Evolutionary conservation across 2,888 invertebrate genomes (phyloP).

Genomic region (Folsomia manolachei): DNA sequence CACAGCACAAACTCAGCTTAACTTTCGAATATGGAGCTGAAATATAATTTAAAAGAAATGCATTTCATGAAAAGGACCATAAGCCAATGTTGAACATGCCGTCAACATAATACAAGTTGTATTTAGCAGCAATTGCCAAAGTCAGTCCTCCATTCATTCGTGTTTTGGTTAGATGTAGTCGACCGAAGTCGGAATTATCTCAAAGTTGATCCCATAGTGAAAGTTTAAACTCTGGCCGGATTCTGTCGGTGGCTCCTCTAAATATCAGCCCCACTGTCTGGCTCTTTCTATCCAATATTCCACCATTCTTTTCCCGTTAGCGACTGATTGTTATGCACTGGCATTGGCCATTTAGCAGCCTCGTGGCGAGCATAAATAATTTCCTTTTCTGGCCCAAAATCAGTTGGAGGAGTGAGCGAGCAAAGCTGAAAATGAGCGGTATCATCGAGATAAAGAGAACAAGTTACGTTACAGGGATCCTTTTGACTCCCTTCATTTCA

Average conservation of each 20-base stretch:
- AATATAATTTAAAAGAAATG: too few relatives aligned
- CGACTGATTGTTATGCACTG: slow-evolving; percentile 10
- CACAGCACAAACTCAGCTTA: too few relatives aligned
- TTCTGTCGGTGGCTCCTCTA: not conserved
- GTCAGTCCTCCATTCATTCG: not conserved
- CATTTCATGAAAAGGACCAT: too few relatives aligned
- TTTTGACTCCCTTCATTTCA: not conserved
- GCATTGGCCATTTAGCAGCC: slow-evolving; percentile 12
- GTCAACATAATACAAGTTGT: too few relatives aligned
- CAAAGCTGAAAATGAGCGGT: not conserved
- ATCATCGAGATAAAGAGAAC: too few relatives aligned
- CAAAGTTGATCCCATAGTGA: not conserved
- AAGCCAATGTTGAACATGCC: too few relatives aligned
- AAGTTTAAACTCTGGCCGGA: not conserved
- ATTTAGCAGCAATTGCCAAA: too few relatives aligned
- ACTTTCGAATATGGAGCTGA: too few relatives aligned
- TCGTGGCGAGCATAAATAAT: slow-evolving; percentile 12
- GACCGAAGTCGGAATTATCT: not conserved
- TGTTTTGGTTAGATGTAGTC: not conserved
- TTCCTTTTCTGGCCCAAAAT: not conserved
- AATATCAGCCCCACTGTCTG: not conserved
- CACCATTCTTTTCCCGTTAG: not conserved
- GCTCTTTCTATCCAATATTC: not conserved
- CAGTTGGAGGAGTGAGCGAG: not conserved
- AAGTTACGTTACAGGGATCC: too few relatives aligned